Conservation (phyloP, 1,140 invertebrate species). For the Cecropterus lyciades region DNA sequence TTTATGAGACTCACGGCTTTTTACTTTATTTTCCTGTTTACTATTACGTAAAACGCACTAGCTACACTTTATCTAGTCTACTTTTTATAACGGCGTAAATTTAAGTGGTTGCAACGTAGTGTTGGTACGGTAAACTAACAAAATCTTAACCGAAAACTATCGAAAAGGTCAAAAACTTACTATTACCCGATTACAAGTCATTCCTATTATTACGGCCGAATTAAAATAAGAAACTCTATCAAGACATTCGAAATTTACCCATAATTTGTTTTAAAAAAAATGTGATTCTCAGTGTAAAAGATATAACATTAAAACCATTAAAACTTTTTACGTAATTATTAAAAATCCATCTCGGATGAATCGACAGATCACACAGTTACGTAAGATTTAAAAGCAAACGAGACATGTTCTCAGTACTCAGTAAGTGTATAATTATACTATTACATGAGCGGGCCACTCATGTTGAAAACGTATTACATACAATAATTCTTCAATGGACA, state of each 20-base stretch:
- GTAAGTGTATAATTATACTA: slow-evolving; percentile 33
- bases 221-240: too few species aligned
- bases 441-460: slow-evolving; percentile 30
- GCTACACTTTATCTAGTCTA: too few species aligned
- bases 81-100: too few species aligned
- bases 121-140: too few species aligned
- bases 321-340: slow-evolving; percentile 18
- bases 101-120: too few species aligned
- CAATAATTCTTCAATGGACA: slow-evolving; percentile 16
- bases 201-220: too few species aligned
- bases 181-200: too few species aligned
- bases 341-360: slow-evolving; percentile 21
- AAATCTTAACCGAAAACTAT: too few species aligned
- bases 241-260: not conserved
- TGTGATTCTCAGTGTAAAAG: too few species aligned
- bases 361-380: slow-evolving; percentile 18
- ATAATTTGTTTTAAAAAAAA: not conserved
- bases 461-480: slow-evolving; percentile 32
- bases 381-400: slow-evolving; percentile 22
- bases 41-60: slow-evolving; percentile 21
- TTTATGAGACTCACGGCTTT: slow-evolving; percentile 28
- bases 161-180: too few species aligned
- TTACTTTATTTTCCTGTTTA: slow-evolving; percentile 21
- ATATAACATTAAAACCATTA: slow-evolving; percentile 4
- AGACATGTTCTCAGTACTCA: slow-evolving; percentile 12